Evolutionary conservation across 2,113 vertebrate species (phyloP).

Genomic region (Meles meles): DNA sequence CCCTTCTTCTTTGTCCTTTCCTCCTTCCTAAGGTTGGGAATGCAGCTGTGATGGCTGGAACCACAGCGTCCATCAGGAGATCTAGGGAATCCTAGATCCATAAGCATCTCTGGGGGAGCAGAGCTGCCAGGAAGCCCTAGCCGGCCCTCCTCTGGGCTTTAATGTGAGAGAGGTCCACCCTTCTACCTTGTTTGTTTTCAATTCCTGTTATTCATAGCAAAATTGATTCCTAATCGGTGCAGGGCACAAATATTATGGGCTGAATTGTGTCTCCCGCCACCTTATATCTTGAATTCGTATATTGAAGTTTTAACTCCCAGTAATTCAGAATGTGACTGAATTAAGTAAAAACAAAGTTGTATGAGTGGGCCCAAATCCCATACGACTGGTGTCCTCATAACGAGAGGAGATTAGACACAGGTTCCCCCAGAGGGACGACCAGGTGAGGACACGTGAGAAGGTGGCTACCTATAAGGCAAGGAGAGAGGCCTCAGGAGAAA

Average conservation of each 20-base stretch:
- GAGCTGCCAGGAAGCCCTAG: neutral
- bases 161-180: neutral
- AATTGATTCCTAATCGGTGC: neutral
- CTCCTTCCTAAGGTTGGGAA: neutral
- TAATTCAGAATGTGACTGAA: neutral
- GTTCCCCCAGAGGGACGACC: accelerated
- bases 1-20: neutral
- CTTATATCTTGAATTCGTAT: neutral
- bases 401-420: neutral
- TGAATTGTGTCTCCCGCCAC: neutral
- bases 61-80: neutral
- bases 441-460: neutral
- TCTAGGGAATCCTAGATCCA: neutral
- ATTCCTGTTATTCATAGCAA: neutral
- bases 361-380: neutral
- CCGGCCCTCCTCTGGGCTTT: neutral
- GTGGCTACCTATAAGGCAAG: neutral
- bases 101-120: neutral
- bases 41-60: neutral
- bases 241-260: neutral
- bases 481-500: neutral
- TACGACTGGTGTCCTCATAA: neutral
- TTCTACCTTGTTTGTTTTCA: neutral
- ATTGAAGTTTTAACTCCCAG: neutral
- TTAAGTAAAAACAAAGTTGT: neutral